Evolutionary conservation across 2,888 invertebrate genomes (phyloP).

Genomic region (Zootermopsis nevadensis): DNA sequence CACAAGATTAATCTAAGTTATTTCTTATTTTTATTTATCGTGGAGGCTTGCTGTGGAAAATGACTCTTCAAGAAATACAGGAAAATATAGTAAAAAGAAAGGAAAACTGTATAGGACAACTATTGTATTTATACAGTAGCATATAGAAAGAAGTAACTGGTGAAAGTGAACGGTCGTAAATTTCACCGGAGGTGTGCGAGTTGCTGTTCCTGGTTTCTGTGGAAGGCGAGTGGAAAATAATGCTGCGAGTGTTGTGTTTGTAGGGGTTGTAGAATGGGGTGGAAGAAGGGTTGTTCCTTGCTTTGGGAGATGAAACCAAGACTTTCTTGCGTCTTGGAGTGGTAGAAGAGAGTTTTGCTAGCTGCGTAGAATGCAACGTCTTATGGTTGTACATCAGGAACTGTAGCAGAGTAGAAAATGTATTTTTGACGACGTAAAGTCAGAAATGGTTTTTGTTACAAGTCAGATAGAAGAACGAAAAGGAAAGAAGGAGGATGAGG

Average conservation of each 20-base stretch:
- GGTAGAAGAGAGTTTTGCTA: too few relatives aligned
- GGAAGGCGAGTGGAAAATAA: background rate
- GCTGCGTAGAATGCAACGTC: background rate
- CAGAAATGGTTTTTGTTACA: background rate
- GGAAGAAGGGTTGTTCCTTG: too few relatives aligned
- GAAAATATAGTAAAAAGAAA: too few relatives aligned
- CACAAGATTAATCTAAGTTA: background rate
- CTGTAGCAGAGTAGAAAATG: background rate
- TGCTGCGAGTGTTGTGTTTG: background rate
- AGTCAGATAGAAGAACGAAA: background rate
- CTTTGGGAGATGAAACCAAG: background rate
- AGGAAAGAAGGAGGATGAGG: background rate
- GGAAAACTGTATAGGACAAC: background rate
- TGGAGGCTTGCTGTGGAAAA: background rate
- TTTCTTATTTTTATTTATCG: background rate
- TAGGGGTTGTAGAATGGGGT: too few relatives aligned
- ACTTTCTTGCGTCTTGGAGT: background rate
- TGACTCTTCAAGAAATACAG: background rate
- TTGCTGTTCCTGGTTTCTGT: background rate
- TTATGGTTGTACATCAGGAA: background rate
- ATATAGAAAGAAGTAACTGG: background rate
- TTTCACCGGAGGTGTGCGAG: background rate
- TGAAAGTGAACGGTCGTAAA: background rate
- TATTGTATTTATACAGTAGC: background rate
- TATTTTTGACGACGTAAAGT: slow-evolving; percentile 2